Evolutionary conservation across 2,888 invertebrate genomes (phyloP).

Genomic region (Tenthredo notha): DNA sequence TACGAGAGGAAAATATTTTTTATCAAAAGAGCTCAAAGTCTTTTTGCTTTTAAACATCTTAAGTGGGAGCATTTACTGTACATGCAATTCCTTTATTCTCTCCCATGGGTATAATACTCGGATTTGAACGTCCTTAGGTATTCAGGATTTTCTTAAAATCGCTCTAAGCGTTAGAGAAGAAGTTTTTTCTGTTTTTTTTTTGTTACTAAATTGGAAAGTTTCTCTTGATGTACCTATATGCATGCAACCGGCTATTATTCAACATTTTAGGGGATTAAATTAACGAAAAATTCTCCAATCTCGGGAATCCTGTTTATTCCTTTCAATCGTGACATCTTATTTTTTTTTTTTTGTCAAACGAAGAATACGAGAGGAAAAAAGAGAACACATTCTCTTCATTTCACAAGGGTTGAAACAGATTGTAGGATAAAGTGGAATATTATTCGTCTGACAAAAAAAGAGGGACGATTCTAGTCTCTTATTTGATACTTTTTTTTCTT

Average conservation of each 20-base stretch:
- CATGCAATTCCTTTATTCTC: not conserved
- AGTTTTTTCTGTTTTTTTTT: not conserved
- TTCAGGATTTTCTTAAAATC: not conserved
- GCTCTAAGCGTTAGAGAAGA: not conserved
- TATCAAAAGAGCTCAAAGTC: constrained; percentile 12
- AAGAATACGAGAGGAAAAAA: not conserved
- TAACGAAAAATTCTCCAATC: not conserved
- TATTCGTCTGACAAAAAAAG: not conserved
- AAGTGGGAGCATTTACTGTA: not conserved
- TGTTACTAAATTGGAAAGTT: not conserved
- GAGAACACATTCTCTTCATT: not conserved
- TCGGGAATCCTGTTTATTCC: not conserved
- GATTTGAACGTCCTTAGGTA: not conserved
- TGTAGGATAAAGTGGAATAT: not conserved
- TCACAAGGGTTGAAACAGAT: constrained; percentile 7
- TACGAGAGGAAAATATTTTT: not conserved
- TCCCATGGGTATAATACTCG: constrained; percentile 1
- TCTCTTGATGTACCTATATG: not conserved
- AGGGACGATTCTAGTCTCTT: not conserved
- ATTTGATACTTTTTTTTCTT: not conserved
- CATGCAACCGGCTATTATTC: too few species aligned
- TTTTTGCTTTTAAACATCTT: not conserved
- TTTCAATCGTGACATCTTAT: not conserved
- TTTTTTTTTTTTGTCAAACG: not conserved
- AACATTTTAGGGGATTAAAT: not conserved